phyloP scores from a whole-genome alignment of 1,140 invertebrate genomes.

The Drosophila lacertosa region DNA sequence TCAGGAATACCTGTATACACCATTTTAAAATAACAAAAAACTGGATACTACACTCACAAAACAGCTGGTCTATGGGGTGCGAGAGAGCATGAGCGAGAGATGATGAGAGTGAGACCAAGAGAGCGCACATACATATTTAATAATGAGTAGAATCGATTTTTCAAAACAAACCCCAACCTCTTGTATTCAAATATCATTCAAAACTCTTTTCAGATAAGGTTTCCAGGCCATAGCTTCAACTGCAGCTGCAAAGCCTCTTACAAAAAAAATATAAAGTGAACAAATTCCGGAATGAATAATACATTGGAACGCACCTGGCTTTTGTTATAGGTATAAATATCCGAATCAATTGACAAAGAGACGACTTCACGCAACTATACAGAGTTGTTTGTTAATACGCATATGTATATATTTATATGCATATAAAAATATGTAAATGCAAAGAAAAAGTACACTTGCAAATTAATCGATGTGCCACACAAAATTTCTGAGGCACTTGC shows the following conservation, averaged over 20 bases:
- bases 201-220: neutral
- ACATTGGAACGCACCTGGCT: conserved; percentile 31
- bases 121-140: conserved; percentile 28
- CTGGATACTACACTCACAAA: conserved; percentile 2
- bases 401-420: neutral
- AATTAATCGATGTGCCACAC: conserved; percentile 43
- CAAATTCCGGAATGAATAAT: conserved; percentile 24
- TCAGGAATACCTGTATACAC: too few species aligned
- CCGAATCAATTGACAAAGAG: conserved; percentile 25
- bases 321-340: conserved; percentile 25
- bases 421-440: conserved; percentile 15
- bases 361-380: neutral
- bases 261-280: neutral
- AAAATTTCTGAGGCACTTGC: conserved; percentile 34
- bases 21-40: too few species aligned
- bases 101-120: conserved; percentile 5
- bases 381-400: conserved; percentile 9
- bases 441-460: conserved; percentile 26
- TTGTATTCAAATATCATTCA: conserved; percentile 4
- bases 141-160: conserved; percentile 62
- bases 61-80: conserved; percentile 29
- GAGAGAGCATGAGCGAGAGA: conserved; percentile 16
- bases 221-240: too few species aligned
- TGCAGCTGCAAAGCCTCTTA: conserved; percentile 16
- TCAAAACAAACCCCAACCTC: conserved; percentile 34